Conservation (phyloP, 2,888 invertebrate genomes). For the Therioaphis trifolii region DNA sequence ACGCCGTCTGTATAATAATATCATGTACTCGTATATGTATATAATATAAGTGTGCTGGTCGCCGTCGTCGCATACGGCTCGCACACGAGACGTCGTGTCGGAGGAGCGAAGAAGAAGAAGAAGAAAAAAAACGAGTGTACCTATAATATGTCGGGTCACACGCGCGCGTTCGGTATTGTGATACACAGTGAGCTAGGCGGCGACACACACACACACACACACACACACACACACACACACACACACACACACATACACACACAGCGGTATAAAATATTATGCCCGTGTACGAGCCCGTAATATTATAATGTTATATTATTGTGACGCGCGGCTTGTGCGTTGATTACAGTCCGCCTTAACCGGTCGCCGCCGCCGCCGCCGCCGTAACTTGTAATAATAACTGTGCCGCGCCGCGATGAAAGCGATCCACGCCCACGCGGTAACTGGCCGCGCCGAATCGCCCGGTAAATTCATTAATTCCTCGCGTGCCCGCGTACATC, state of each 20-base stretch:
- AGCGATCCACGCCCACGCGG: conserved; percentile 61
- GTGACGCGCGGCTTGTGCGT: conserved; percentile 55
- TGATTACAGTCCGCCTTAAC: conserved; percentile 58
- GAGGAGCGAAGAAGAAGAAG: too few relatives aligned
- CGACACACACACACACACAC: background rate
- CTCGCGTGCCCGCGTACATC: background rate
- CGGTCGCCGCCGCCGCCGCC: conserved; percentile 58
- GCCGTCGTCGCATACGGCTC: background rate
- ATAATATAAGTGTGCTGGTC: conserved; percentile 28
- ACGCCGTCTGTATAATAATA: background rate
- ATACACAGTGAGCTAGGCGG: too few relatives aligned
- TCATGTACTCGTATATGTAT: too few relatives aligned
- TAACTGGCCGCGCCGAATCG: conserved; percentile 57
- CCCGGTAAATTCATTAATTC: conserved; percentile 53
- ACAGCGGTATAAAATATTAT: too few relatives aligned
- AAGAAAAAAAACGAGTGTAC: too few relatives aligned
- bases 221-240: background rate
- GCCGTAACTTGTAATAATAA: conserved; percentile 59
- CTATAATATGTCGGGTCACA: too few relatives aligned
- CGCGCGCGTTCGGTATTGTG: too few relatives aligned
- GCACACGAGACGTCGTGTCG: background rate
- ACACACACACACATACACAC: background rate
- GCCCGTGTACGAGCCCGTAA: background rate
- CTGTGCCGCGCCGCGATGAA: conserved; percentile 51
- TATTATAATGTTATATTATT: conserved; percentile 26